phyloP scores from a whole-genome alignment of 2,888 invertebrate genomes.

The Boloria euphrosyne region DNA sequence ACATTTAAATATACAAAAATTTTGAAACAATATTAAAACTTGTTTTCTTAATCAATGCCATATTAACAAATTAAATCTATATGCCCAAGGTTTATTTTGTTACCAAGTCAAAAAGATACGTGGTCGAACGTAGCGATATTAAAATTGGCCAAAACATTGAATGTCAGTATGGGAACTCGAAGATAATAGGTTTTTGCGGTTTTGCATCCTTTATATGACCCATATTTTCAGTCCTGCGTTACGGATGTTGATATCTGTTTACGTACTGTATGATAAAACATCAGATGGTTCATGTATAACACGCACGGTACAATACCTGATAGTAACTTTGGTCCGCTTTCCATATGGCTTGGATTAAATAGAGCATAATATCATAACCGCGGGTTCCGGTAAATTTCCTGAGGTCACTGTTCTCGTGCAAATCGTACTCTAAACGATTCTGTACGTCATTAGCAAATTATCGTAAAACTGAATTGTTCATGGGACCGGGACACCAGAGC shows the following conservation, averaged over 20 bases:
- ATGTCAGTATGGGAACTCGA: conserved; percentile 3
- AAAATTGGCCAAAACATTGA: conserved; percentile 9
- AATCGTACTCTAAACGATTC: conserved; percentile 44
- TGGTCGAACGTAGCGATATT: conserved; percentile 20
- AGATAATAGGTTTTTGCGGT: conserved; percentile 57
- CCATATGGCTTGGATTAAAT: conserved; percentile 58
- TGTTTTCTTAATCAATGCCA: no score
- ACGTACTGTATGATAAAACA: conserved; percentile 59
- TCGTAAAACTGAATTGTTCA: conserved; percentile 53
- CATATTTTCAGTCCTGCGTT: conserved; percentile 54
- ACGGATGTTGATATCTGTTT: conserved; percentile 71
- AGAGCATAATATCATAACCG: conserved; percentile 35
- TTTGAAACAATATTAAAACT: no score
- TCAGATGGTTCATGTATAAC: conserved; percentile 54
- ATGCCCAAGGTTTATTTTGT: no score
- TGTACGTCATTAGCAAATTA: conserved; percentile 67
- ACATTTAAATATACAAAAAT: no score
- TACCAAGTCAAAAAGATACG: no score
- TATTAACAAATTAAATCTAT: no score
- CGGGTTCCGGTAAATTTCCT: conserved; percentile 35
- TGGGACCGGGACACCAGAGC: conserved; percentile 64
- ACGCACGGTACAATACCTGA: conserved; percentile 33
- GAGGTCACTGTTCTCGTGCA: conserved; percentile 32
- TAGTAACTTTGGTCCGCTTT: conserved; percentile 48
- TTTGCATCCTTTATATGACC: conserved; percentile 73